Conservation (phyloP, 2,888 invertebrate genomes). For the Rambutsinella grinnellia region DNA sequence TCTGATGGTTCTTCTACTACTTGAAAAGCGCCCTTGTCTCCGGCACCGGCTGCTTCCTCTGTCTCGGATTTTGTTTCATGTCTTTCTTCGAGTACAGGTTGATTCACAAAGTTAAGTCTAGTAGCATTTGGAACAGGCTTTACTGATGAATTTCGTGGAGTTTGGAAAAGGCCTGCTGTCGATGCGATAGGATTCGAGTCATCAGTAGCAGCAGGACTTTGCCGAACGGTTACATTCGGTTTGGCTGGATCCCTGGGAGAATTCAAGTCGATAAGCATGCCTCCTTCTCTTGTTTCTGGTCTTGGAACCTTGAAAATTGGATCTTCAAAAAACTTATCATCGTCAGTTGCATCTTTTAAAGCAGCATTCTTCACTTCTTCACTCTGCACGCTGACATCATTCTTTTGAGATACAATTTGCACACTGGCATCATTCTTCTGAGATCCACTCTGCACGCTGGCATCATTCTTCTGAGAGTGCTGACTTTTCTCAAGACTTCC, state of each 20-base stretch:
- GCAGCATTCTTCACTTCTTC: not conserved
- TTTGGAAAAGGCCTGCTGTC: not conserved
- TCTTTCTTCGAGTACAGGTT: not conserved
- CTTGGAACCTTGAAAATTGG: not conserved
- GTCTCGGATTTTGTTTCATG: not conserved
- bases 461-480: not conserved
- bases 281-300: not conserved
- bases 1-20: not conserved
- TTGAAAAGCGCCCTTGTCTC: not conserved
- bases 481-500: not conserved
- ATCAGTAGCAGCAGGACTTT: conserved; percentile 16
- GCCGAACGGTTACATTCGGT: conserved; percentile 28
- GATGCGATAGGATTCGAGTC: not conserved
- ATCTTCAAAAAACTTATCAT: too few relatives aligned
- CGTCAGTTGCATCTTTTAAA: not conserved
- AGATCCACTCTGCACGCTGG: not conserved
- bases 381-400: not conserved
- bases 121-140: not conserved
- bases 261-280: conserved; percentile 27
- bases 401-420: not conserved
- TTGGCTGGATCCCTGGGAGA: conserved; percentile 18
- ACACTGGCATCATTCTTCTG: not conserved
- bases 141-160: not conserved
- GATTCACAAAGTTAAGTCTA: not conserved
- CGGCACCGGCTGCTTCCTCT: not conserved